Evolutionary conservation across 2,797 vertebrate genomes (phyloP), one percentile per base, ranked within the genome.

Genomic region (Eleutherodactylus coqui): DNA sequence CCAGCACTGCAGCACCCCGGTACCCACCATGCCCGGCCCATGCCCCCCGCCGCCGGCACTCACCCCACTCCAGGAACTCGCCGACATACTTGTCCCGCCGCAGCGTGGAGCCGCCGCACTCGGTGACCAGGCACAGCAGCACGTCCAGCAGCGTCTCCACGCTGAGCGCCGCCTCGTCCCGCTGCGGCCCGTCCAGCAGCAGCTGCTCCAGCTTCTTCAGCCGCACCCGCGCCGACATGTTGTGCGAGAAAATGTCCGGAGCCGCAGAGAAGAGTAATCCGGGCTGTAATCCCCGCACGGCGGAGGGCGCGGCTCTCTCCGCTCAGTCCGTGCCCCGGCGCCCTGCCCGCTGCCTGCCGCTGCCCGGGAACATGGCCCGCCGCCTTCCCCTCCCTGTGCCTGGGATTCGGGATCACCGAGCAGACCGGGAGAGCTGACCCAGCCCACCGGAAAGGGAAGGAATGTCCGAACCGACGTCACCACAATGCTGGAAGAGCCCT

Each of bases 1-100:
- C n/a, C n/a, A n/a, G n/a, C n/a, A n/a, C n/a, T n/a, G n/a, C n/a
- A n/a, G n/a, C n/a, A n/a, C 43, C 43, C 43, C 14, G 9, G 9
- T 45, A 5, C 3, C 10, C 17, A 5, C n/a, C 55, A 4, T 60
- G n/a, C 24, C 5, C 64, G n/a, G n/a, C n/a, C n/a, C n/a, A n/a
- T n/a, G n/a, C n/a, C n/a, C 11, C 6, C 64, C 21, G 1, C 21
- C 38, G 67, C n/a, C n/a, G 58, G 1, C 69, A 91, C 96, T 96
- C 89, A 99, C 97, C 97, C 97, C 96, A 98, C 85, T 97, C 94
- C 93, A 99, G 95, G 93, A 99, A 99, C 91, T 98, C 97, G n/a
- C 92, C 93, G 92, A 99, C 94, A 86, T 98, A 97, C 91, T 97
- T 96, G 94, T 98, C 97, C 83, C 97, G 94, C 91, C 95, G 95